Percentiles rank a stretch among this genome's conserved stretches.
These are phyloP conservation scores for Leptinotarsa texana DNA, from an alignment of 1,140 invertebrate genomes.

Conservation along the genomic window DNA sequence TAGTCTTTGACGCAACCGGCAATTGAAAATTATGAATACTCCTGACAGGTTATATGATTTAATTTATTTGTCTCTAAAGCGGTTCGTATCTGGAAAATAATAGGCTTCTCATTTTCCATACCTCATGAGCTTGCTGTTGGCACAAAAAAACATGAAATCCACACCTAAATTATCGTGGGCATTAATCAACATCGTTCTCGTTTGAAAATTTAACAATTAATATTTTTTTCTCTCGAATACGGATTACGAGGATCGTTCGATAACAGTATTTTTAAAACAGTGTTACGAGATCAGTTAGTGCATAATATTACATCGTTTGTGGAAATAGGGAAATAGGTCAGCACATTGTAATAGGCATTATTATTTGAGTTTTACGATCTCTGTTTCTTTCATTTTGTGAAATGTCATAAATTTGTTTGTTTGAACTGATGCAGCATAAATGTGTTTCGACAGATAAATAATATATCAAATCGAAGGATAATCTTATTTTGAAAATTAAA, in stretches of 20 bases:
- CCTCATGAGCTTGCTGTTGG: neutral
- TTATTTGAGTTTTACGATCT: too few relatives aligned
- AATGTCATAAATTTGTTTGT: too few relatives aligned
- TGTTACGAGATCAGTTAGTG: neutral
- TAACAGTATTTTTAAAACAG: conserved; percentile 13
- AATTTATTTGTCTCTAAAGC: conserved; percentile 11
- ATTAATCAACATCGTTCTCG: neutral
- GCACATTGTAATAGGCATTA: neutral
- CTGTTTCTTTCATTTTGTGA: too few relatives aligned
- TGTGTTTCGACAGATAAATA: too few relatives aligned
- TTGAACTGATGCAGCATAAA: too few relatives aligned
- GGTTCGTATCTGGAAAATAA: conserved; percentile 12
- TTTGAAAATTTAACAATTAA: too few relatives aligned
- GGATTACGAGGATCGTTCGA: neutral
- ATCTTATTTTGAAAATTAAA: too few relatives aligned
- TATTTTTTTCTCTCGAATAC: neutral
- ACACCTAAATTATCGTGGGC: neutral
- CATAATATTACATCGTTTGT: conserved; percentile 12
- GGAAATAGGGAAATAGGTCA: conserved; percentile 7
- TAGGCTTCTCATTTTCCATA: conserved; percentile 9
- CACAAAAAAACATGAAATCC: neutral
- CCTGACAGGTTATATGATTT: conserved; percentile 14
- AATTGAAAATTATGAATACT: conserved; percentile 19
- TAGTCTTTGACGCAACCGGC: conserved; percentile 11
- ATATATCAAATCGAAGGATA: too few relatives aligned